These are phyloP conservation scores for Ianthella basta DNA, from an alignment of 37 sponge, comb jelly and placozoan genomes.

Conservation along the genomic window DNA sequence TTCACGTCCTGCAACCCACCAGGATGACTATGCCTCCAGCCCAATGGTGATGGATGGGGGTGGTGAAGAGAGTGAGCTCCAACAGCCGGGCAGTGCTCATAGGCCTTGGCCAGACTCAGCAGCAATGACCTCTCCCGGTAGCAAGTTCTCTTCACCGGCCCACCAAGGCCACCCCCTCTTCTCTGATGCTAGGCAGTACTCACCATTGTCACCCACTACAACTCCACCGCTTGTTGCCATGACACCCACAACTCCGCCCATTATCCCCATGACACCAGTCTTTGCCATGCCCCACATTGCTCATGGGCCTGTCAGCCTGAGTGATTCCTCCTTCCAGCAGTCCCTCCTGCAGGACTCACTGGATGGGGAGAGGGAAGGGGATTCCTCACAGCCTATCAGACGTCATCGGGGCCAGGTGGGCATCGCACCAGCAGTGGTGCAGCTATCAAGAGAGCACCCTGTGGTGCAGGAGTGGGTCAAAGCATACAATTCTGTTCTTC, in stretches of 20 bases:
- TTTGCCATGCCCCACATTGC: conserved; percentile 4
- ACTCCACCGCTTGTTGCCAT: not conserved
- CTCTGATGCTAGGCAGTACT: not conserved
- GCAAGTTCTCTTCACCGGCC: not conserved
- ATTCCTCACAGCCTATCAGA: not conserved
- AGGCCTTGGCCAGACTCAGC: not conserved
- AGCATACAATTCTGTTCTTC: conserved; percentile 47
- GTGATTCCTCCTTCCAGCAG: not conserved
- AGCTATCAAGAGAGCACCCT: conserved; percentile 49
- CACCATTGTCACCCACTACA: conserved; percentile 2
- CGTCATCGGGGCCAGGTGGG: conserved; percentile 25
- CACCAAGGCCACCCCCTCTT: not conserved
- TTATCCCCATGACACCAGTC: conserved; percentile 36
- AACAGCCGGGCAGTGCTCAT: not conserved
- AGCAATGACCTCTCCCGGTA: too few species aligned
- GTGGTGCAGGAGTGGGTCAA: conserved; percentile 59
- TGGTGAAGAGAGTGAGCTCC: not conserved
- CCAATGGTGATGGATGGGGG: not conserved
- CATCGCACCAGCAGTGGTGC: conserved; percentile 1
- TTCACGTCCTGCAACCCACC: not conserved
- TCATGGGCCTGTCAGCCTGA: not conserved
- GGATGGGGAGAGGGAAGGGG: not conserved
- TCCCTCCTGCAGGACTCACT: not conserved
- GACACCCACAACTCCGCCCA: conserved; percentile 12
- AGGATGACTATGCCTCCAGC: too few species aligned